Conservation (phyloP, 2,113 vertebrate species). For the Cyphomyrus discorhynchus region DNA sequence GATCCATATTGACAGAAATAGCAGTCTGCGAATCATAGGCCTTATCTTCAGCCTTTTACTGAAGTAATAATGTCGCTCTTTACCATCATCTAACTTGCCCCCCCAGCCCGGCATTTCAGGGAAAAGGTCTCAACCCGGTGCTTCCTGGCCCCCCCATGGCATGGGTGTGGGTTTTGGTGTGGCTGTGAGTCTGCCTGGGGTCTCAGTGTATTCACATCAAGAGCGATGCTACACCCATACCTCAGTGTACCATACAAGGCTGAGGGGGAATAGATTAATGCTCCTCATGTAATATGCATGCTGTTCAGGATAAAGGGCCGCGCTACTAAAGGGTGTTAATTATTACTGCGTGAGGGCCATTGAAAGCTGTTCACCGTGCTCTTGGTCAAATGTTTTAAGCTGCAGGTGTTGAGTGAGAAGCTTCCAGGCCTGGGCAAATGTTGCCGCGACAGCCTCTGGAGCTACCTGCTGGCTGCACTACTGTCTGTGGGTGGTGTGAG, state of each 20-base stretch:
- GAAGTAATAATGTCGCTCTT: neutral
- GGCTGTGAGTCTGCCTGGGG: neutral
- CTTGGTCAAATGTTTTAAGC: constrained; percentile 7
- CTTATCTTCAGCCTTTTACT: neutral
- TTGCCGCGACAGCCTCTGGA: neutral
- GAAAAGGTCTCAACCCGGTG: neutral
- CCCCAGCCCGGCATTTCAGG: neutral
- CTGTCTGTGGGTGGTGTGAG: neutral
- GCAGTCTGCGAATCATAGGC: neutral
- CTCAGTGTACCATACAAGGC: neutral
- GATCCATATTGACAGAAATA: neutral
- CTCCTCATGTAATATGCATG: constrained; percentile 10
- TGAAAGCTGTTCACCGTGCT: constrained; percentile 9
- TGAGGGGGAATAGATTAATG: neutral
- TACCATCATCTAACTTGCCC: neutral
- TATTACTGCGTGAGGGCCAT: neutral
- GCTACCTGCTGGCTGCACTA: neutral
- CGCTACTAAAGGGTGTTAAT: neutral
- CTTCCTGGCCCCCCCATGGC: neutral
- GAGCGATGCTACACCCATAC: neutral
- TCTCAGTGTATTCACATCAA: neutral
- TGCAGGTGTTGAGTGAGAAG: neutral
- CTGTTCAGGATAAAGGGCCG: neutral
- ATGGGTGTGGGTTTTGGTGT: neutral
- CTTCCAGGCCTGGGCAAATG: neutral